Evolutionary conservation across 2,888 invertebrate genomes (phyloP).

Genomic region (Pristionchus fissidentatus): DNA sequence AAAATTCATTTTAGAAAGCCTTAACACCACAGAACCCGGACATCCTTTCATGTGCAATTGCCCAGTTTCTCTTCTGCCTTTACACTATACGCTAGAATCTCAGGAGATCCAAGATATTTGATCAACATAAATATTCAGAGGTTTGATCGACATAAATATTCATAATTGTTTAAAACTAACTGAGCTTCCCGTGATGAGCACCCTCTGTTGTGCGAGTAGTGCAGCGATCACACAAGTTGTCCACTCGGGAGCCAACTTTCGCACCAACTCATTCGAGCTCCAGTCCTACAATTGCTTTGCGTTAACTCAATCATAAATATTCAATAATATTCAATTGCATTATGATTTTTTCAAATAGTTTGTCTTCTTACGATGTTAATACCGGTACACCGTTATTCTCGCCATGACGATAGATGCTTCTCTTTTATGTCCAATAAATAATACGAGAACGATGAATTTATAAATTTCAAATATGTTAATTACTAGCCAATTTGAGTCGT

Average conservation of each 20-base stretch:
- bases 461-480: background rate
- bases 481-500: background rate
- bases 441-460: background rate
- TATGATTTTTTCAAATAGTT: no score
- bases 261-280: conserved; percentile 4
- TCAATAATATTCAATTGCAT: no score
- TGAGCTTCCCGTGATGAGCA: conserved; percentile 53
- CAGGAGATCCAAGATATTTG: no score
- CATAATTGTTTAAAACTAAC: conserved; percentile 42
- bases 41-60: background rate
- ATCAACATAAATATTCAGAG: no score
- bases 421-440: background rate
- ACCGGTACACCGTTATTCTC: no score
- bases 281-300: background rate
- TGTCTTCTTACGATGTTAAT: no score
- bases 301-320: no score
- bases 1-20: background rate
- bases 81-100: background rate
- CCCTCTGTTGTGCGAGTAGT: conserved; percentile 53
- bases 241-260: conserved; percentile 50
- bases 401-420: background rate
- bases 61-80: background rate
- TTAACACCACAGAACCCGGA: background rate
- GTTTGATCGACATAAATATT: no score
- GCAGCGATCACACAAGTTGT: conserved; percentile 53